Percentiles rank a stretch among this genome's conserved stretches.
Evolutionary conservation across 2,888 invertebrate species (phyloP).

Genomic region (Myopa tessellatipennis): DNA sequence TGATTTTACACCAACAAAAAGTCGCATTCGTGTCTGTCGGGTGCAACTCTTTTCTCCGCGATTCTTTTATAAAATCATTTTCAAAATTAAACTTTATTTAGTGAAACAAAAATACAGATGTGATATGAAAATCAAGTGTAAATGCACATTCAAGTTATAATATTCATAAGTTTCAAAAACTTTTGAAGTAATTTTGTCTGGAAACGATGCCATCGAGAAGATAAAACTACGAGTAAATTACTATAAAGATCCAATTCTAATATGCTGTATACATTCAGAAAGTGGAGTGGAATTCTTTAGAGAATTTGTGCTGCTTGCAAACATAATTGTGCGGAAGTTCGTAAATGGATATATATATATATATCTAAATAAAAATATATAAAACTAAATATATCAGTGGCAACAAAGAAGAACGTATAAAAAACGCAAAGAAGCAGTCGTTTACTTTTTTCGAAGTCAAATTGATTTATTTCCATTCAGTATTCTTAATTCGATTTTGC

Average conservation of each 20-base stretch:
- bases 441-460: no score
- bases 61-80: slow-evolving; percentile 28
- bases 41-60: slow-evolving; percentile 43
- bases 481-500: no score
- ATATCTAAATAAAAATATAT: no score
- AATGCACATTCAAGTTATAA: not conserved
- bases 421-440: no score
- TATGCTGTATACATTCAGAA: not conserved
- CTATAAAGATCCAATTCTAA: not conserved
- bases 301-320: no score
- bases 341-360: no score
- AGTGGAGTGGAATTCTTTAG: not conserved
- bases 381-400: no score
- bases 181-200: not conserved
- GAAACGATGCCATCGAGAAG: not conserved
- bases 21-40: slow-evolving; percentile 27
- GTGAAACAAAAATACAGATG: slow-evolving; percentile 18
- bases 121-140: not conserved
- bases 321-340: no score
- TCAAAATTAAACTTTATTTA: slow-evolving; percentile 20
- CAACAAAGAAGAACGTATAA: no score
- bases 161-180: not conserved
- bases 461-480: no score
- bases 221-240: not conserved
- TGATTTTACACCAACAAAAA: slow-evolving; percentile 24